Evolutionary conservation across 2,113 vertebrate genomes (phyloP).

Genomic region (Elgaria multicarinata): DNA sequence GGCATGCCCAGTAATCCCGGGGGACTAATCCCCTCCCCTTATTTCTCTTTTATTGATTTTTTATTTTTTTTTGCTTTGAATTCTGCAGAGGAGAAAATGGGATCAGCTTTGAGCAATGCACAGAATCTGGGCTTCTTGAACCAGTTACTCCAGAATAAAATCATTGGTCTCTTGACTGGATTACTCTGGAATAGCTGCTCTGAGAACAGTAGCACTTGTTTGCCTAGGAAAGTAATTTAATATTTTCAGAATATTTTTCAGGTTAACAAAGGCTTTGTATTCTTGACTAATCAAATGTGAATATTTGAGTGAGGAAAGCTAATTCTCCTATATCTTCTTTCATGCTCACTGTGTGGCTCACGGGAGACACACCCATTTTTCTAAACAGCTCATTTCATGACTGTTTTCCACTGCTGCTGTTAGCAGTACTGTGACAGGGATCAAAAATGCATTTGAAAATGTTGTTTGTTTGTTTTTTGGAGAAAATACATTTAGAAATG

Average conservation of each 20-base stretch:
- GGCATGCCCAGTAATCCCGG: slow-evolving; percentile 41
- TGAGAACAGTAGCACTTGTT: slow-evolving; percentile 26
- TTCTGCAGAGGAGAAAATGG: slow-evolving; percentile 31
- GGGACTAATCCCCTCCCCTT: background rate
- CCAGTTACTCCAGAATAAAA: background rate
- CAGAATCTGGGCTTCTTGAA: background rate
- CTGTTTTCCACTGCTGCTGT: too few relatives aligned
- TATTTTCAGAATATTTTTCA: background rate
- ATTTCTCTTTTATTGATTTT: background rate
- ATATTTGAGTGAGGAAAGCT: background rate
- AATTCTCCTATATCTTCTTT: too few relatives aligned
- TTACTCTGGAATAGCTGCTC: background rate
- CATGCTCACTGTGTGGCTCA: too few relatives aligned
- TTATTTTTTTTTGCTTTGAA: slow-evolving; percentile 28
- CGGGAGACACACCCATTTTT: too few relatives aligned
- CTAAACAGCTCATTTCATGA: too few relatives aligned
- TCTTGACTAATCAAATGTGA: slow-evolving; percentile 10
- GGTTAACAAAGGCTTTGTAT: slow-evolving; percentile 19
- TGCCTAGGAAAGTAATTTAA: slow-evolving; percentile 35
- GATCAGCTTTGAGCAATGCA: slow-evolving; percentile 38
- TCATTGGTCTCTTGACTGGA: background rate
- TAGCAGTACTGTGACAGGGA: too few relatives aligned
- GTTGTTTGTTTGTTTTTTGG: too few relatives aligned
- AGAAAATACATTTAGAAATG: too few relatives aligned
- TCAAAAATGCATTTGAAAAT: too few relatives aligned